Evolutionary conservation across 2,888 invertebrate genomes (phyloP).

Genomic region (Epinotia demarniana): DNA sequence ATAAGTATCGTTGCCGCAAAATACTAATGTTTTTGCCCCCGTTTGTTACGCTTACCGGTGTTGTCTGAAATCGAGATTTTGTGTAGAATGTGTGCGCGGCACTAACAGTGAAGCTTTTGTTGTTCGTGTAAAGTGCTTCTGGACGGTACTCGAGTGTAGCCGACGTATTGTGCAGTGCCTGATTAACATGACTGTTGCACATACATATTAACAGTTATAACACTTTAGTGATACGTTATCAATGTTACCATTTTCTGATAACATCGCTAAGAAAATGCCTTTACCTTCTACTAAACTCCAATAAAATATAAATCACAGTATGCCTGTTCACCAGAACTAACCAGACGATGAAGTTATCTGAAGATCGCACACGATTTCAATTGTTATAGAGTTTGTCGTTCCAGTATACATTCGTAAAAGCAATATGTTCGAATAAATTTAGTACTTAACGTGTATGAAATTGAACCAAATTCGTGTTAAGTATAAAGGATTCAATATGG

Average conservation of each 20-base stretch:
- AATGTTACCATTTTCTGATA: conserved; percentile 30
- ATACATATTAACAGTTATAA: conserved; percentile 37
- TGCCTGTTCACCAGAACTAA: conserved; percentile 22
- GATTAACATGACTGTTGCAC: conserved; percentile 40
- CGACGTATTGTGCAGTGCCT: conserved; percentile 35
- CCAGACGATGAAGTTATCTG: conserved; percentile 27
- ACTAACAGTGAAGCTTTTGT: conserved; percentile 39
- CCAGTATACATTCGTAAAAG: conserved; percentile 25
- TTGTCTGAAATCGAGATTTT: conserved; percentile 26
- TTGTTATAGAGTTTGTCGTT: neutral
- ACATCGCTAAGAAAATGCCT: conserved; percentile 26
- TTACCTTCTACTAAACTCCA: conserved; percentile 2
- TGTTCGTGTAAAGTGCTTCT: conserved; percentile 33
- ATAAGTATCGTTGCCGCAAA: conserved; percentile 22
- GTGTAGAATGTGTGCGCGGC: conserved; percentile 38
- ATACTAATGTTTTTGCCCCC: conserved; percentile 12
- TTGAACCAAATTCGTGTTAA: conserved; percentile 42
- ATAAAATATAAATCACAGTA: conserved; percentile 4
- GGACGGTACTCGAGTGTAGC: conserved; percentile 16
- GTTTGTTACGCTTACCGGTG: conserved; percentile 38
- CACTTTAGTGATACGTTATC: conserved; percentile 27
- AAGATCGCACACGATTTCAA: conserved; percentile 35
- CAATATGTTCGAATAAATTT: conserved; percentile 29
- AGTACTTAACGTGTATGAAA: conserved; percentile 39
- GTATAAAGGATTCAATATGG: conserved; percentile 32